These are phyloP conservation scores for Camelus dromedarius DNA, from an alignment of 2,113 vertebrate species.

Conservation along the genomic window DNA sequence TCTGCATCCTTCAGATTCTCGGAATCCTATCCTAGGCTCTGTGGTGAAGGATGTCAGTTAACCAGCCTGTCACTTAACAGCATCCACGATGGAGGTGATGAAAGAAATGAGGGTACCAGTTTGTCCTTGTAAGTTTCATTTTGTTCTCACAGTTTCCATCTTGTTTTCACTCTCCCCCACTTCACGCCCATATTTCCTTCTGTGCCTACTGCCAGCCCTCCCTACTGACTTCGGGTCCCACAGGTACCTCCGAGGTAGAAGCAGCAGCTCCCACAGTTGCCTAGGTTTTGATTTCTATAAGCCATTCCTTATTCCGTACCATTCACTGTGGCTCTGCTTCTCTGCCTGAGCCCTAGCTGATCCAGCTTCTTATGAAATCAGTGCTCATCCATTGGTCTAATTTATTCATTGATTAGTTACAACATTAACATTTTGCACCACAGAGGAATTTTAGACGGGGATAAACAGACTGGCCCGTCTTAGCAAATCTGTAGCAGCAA, in stretches of 20 bases:
- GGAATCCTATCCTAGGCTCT: neutral
- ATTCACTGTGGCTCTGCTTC: neutral
- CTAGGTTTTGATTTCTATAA: neutral
- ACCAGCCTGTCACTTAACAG: neutral
- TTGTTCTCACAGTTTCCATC: neutral
- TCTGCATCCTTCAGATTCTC: neutral
- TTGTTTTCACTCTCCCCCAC: neutral
- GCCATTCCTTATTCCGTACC: neutral
- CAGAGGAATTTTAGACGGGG: neutral
- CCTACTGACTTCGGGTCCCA: neutral
- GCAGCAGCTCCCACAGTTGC: neutral
- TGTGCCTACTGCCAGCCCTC: neutral
- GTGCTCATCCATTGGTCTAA: conserved; percentile 4
- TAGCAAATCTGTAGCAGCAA: neutral
- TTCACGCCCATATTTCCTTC: neutral
- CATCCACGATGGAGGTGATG: neutral
- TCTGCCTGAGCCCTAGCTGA: neutral
- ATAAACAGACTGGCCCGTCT: neutral
- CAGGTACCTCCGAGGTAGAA: neutral
- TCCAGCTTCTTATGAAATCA: neutral
- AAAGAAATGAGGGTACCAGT: neutral
- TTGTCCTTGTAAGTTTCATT: neutral
- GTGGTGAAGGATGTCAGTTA: neutral
- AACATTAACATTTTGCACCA: neutral
- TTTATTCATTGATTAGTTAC: conserved; percentile 42